Conservation (phyloP, 1,140 invertebrate genomes). For the Marisa cornuarietis region DNA sequence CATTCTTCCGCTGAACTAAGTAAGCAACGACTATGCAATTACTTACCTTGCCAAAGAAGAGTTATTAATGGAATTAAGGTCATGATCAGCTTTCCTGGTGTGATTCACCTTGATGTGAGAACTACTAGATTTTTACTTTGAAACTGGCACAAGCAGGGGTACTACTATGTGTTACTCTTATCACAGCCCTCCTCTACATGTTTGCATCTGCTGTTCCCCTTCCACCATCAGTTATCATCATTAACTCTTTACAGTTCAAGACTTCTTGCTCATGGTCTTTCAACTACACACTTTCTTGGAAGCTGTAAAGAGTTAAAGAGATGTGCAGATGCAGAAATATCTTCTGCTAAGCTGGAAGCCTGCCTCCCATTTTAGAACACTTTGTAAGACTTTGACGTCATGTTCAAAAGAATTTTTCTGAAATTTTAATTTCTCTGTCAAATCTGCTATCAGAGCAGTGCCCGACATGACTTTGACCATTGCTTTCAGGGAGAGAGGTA, state of each 20-base stretch:
- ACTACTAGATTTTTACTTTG: no score
- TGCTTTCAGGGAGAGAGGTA: slow-evolving; percentile 7
- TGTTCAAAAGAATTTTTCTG: no score
- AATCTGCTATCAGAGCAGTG: slow-evolving; percentile 8
- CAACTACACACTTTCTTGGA: neutral
- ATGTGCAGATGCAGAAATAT: neutral
- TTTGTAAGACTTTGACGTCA: neutral
- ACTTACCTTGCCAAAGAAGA: no score
- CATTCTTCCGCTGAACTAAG: neutral
- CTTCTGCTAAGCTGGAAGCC: neutral
- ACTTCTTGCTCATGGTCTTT: neutral
- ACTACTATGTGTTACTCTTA: no score
- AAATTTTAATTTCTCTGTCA: no score
- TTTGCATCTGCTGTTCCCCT: no score
- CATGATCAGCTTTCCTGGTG: no score
- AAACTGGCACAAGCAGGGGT: no score
- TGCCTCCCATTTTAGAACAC: neutral
- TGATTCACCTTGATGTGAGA: no score
- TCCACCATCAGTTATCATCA: neutral
- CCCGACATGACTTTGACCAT: slow-evolving; percentile 5
- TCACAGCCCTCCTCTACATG: no score
- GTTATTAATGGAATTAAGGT: no score
- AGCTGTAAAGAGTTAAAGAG: neutral
- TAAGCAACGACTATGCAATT: neutral
- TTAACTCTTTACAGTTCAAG: neutral